A percentile compares a stretch with the other conserved stretches of the same genome.
Evolutionary conservation across 1,140 invertebrate genomes (phyloP).

Genomic region (Eupristina koningsbergeri): DNA sequence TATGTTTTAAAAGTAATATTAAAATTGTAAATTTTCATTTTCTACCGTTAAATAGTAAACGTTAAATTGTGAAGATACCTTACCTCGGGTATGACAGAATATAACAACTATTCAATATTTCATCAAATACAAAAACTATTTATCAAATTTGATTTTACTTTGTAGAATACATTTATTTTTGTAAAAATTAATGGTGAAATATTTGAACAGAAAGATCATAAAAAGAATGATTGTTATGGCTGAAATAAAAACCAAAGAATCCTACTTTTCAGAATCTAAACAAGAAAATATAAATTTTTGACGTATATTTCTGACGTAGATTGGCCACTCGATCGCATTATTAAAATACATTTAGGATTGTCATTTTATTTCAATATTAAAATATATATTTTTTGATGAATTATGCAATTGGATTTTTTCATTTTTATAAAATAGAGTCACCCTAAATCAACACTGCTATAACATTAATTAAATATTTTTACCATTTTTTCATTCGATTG

Average conservation of each 20-base stretch:
- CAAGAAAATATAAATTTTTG: neutral
- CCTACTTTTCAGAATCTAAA: neutral
- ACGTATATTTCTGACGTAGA: neutral
- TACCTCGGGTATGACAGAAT: neutral
- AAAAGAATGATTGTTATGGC: neutral
- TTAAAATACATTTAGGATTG: neutral
- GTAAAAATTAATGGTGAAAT: neutral
- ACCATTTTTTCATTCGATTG: neutral
- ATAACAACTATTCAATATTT: neutral
- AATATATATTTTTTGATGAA: neutral
- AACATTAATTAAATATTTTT: neutral
- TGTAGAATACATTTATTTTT: neutral
- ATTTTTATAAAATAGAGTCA: neutral
- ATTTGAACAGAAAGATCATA: neutral
- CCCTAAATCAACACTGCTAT: neutral
- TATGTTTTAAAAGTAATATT: neutral
- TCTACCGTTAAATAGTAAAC: neutral
- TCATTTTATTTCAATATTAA: neutral
- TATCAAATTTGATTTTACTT: neutral
- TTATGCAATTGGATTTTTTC: neutral
- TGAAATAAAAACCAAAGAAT: neutral
- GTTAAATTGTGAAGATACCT: neutral
- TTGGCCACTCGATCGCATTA: neutral
- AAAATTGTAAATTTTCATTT: neutral
- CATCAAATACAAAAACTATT: neutral